Base-by-base conservation (phyloP, 1,140 invertebrate genomes). In the Mamestra configurata region DNA sequence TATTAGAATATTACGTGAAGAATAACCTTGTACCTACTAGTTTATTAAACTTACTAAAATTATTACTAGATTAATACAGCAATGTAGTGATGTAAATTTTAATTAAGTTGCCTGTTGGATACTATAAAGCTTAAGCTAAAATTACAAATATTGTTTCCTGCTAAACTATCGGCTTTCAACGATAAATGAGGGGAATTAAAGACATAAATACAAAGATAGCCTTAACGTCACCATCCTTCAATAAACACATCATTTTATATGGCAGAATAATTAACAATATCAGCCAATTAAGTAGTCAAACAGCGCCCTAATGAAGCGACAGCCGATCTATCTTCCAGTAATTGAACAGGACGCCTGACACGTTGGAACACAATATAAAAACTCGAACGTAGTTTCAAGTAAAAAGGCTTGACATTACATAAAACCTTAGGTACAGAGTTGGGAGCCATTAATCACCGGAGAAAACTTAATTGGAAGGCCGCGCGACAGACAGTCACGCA, bases 401-500 rank as follows among this genome's bases (percentile, higher is more conserved):
- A 79, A 73, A 73, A 79, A 73, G 15, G 15, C 20, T 77, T 15
- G 35, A 37, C 22, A 66, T 53, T 66, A 77, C 61, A 53, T 72
- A 72, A 70, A 40, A 81, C 79, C 75, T 70, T 70, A 66, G 37
- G 37, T 79, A 59, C 46, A 82, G 73, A 77, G 85, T 82, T 82
- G 77, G 79, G 81, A 79, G 78, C 75, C 83, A 89, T 91, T 91
- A 89, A 89, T 89, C 89, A 91, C 83, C 24, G 55, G 77, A 82
- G 84, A 89, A 82, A 87, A 88, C 88, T 91, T 91, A 91, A 91
- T 89, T 89, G 87, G 87, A 91, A 86, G 83, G 68, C 83, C 55
- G 80, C 79, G 85, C 79, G 85, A 88, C 86, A 86, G 84, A 88
- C 84, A 84, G 80, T 70, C 83, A 82, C 73, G 85, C 84, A 73